Percentiles rank a stretch among this genome's conserved stretches.
Conservation (phyloP, 2,888 invertebrate genomes). For the Herminia tarsipennalis region DNA sequence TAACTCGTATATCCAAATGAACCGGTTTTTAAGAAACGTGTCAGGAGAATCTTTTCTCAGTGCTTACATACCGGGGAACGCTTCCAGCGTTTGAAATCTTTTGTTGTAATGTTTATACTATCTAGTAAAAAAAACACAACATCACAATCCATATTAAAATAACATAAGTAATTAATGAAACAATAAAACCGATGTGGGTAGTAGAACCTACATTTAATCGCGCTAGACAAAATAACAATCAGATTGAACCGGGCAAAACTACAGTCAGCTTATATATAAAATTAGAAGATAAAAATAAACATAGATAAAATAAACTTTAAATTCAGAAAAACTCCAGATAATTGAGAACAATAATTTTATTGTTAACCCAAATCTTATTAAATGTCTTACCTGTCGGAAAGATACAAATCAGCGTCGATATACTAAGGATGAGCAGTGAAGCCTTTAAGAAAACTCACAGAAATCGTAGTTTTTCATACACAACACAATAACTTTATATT, state of each 20-base stretch:
- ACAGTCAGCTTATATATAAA: too few relatives aligned
- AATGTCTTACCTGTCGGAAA: constrained; percentile 69
- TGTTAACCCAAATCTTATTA: constrained; percentile 2
- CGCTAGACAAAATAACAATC: too few relatives aligned
- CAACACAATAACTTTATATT: constrained; percentile 55
- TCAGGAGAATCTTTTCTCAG: constrained; percentile 77
- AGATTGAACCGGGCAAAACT: too few relatives aligned
- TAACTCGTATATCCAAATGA: constrained; percentile 73
- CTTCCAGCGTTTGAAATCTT: constrained; percentile 23
- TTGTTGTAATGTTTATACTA: constrained; percentile 8
- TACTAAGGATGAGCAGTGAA: constrained; percentile 53
- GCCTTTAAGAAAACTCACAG: constrained; percentile 59
- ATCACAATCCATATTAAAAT: too few relatives aligned
- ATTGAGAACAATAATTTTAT: constrained; percentile 11
- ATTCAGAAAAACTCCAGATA: constrained; percentile 13
- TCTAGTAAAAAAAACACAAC: background rate
- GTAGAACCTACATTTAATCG: too few relatives aligned
- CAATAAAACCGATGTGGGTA: too few relatives aligned
- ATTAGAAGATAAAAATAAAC: background rate
- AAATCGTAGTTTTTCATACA: constrained; percentile 55
- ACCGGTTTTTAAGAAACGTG: constrained; percentile 83
- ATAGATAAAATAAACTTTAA: background rate
- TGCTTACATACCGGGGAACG: constrained; percentile 43
- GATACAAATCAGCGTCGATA: constrained; percentile 63
- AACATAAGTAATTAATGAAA: too few relatives aligned